Conservation (phyloP, 2,113 vertebrate genomes). For the Aldabrachelys gigantea region DNA sequence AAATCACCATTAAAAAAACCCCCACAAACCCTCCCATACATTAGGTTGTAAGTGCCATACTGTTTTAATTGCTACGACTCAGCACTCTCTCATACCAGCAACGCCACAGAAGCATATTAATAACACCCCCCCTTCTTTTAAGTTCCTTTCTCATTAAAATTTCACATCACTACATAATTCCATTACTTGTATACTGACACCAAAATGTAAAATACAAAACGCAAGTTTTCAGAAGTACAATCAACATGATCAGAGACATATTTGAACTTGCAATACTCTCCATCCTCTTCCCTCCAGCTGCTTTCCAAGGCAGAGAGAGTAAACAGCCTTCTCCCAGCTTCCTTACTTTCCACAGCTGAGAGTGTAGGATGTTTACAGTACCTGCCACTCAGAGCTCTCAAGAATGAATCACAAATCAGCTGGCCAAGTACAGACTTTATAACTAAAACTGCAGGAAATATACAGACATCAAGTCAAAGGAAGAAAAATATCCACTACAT, state of each 20-base stretch:
- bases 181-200: background rate
- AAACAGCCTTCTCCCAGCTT: conserved; percentile 99
- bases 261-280: background rate
- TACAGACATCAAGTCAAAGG: background rate
- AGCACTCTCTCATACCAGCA: background rate
- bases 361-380: conserved; percentile 99
- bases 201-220: background rate
- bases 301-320: conserved; percentile 90
- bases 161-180: background rate
- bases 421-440: conserved; percentile 16
- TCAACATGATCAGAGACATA: background rate
- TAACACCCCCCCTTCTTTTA: background rate
- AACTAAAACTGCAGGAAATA: conserved; percentile 22
- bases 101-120: background rate
- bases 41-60: background rate
- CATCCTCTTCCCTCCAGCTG: conserved; percentile 52
- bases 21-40: background rate
- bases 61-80: background rate
- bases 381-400: conserved; percentile 85
- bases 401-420: conserved; percentile 40
- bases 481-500: background rate
- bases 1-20: background rate
- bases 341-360: conserved; percentile 91
- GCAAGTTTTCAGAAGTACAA: conserved; percentile 27
- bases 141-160: background rate